A percentile compares a stretch with the other conserved stretches of the same genome.
phyloP scores from a whole-genome alignment of 2,113 vertebrate genomes.

The Thunnus maccoyii region DNA sequence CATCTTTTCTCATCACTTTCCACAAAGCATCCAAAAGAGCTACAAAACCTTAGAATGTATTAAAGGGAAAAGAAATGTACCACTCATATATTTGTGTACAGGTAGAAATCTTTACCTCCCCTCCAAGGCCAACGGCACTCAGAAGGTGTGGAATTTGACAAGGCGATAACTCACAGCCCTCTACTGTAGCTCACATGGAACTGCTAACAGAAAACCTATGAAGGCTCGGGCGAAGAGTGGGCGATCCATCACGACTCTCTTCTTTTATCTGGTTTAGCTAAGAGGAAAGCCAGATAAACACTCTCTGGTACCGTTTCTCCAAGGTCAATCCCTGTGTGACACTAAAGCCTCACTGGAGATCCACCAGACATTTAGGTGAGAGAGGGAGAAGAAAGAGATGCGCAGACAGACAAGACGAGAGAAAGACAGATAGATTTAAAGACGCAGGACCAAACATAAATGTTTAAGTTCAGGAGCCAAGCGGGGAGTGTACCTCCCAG shows the following conservation, averaged over 20 bases:
- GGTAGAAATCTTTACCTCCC: conserved; percentile 39
- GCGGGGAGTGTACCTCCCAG: conserved; percentile 67
- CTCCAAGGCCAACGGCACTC: conserved; percentile 47
- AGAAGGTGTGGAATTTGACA: conserved; percentile 81
- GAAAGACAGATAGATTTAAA: conserved; percentile 33
- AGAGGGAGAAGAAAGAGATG: conserved; percentile 34
- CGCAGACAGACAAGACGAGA: conserved; percentile 3
- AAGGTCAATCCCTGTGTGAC: conserved; percentile 75
- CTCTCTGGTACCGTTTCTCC: conserved; percentile 61
- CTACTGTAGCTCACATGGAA: conserved; percentile 73
- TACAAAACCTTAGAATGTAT: conserved; percentile 30
- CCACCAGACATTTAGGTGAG: conserved; percentile 66
- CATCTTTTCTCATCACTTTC: background rate
- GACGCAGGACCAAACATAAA: conserved; percentile 63
- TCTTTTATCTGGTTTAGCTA: conserved; percentile 76
- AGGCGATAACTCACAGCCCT: conserved; percentile 65
- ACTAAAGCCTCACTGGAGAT: conserved; percentile 61
- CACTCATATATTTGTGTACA: conserved; percentile 32
- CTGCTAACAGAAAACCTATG: conserved; percentile 69
- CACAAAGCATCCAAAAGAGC: background rate
- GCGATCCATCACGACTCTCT: conserved; percentile 69
- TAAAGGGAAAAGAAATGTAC: conserved; percentile 43
- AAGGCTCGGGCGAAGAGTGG: conserved; percentile 58
- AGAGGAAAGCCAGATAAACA: conserved; percentile 80
- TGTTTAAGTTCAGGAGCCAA: conserved; percentile 76